Evolutionary conservation across 2,113 vertebrate species (phyloP), one percentile per base, ranked within the genome.

Genomic region (Dasyornis broadbenti): DNA sequence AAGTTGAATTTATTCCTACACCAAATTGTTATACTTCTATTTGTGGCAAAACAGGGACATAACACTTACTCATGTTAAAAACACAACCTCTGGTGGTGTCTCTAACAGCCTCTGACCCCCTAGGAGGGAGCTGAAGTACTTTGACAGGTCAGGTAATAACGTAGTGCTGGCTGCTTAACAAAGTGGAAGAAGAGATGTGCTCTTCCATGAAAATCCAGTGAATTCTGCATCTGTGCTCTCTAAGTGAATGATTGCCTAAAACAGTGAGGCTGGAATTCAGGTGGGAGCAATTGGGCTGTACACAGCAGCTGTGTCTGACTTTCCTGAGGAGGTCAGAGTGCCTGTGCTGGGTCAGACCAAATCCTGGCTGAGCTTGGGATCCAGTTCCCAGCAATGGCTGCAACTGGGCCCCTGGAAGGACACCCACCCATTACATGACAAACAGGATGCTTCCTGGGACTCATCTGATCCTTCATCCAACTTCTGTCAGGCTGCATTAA

Each of bases 381-480:
- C 64, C 49, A 27, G 7, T 64, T 88, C 70, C 50, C 64, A 81
- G 50, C 75, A 42, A 30, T 24, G 28, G 11, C 70, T 7, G 7
- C 31, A 69, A 47, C 10, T 24, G 60, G 7, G n/a, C 52, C 28
- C 60, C 69, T 88, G 64, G 50, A 65, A 68, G 31, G 75, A 52
- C 23, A 72, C 13, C 10, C 13, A n/a, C 27, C 20, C 6, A 0
- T 52, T 18, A 0, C 7, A 3, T 28, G 60, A 47, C 42, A 47
- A 35, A 56, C 14, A 39, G 54, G 70, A 42, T 0, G 0, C 6
- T 84, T 56, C 64, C 45, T 30, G 31, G n/a, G 35, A 22, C 40
- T 60, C 30, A 4, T 39, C 15, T 40, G 82, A 0, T 73, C 52
- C n/a, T 17, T 1, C 37, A 33, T 61, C 50, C 24, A 54, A 0